These are phyloP conservation scores for Herpailurus yagouaroundi DNA, from an alignment of 2,113 vertebrate genomes.

Conservation along the genomic window DNA sequence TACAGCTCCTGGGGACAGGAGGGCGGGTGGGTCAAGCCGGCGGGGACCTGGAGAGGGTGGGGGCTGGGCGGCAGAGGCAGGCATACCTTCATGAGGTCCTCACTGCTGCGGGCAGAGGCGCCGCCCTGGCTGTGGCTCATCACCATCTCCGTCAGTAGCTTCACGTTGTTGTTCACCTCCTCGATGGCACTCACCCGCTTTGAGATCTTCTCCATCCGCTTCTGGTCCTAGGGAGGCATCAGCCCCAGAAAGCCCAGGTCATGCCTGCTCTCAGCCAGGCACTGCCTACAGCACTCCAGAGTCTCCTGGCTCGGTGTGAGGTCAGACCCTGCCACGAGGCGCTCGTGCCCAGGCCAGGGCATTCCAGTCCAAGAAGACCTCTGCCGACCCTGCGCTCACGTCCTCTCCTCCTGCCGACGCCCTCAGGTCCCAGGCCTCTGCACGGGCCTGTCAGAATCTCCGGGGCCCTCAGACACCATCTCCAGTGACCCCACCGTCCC, in stretches of 20 bases:
- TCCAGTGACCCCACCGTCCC: not conserved
- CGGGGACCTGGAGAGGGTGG: accelerated
- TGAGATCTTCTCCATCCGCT: constrained; percentile 97
- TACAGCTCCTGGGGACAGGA: constrained; percentile 91
- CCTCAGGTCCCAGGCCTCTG: not conserved
- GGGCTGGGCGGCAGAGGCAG: not conserved
- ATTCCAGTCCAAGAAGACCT: not conserved
- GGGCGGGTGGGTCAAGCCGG: not conserved
- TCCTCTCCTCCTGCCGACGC: accelerated
- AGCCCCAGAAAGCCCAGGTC: not conserved
- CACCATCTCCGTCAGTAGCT: constrained; percentile 95
- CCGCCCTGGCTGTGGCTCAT: constrained; percentile 91
- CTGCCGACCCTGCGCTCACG: not conserved
- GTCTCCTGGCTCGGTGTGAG: not conserved
- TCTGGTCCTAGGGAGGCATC: constrained; percentile 90
- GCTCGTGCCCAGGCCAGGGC: no score
- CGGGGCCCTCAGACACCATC: not conserved
- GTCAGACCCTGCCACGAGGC: not conserved
- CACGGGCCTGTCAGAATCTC: not conserved
- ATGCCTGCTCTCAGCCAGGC: not conserved
- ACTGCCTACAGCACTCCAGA: not conserved
- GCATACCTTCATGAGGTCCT: constrained; percentile 96
- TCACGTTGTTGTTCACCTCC: constrained; percentile 97
- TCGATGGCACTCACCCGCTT: constrained; percentile 97
- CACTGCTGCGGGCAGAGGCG: constrained; percentile 89